Percentiles rank a stretch among this genome's conserved stretches.
phyloP scores from a whole-genome alignment of 1,140 invertebrate genomes.

The Diorhabda elongata region DNA sequence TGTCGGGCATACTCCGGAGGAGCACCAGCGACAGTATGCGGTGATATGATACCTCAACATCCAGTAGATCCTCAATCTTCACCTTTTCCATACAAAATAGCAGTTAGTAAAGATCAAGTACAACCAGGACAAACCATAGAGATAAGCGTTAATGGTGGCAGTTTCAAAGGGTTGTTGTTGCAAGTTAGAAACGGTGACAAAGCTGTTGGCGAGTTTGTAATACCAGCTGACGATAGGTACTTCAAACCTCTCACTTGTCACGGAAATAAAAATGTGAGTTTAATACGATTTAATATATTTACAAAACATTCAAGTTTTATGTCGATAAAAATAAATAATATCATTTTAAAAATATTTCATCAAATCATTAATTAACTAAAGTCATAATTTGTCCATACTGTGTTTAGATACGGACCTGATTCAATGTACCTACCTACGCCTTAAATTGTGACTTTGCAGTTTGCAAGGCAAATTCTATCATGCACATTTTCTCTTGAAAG shows the following conservation, averaged over 20 bases:
- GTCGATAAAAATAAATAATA: no score
- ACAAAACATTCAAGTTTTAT: no score
- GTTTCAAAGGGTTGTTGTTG: slow-evolving; percentile 49
- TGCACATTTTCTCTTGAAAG: no score
- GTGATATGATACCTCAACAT: slow-evolving; percentile 47
- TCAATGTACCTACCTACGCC: no score
- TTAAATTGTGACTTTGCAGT: no score
- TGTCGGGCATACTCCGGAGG: slow-evolving; percentile 39
- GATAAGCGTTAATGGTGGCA: slow-evolving; percentile 38
- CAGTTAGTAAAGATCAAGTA: slow-evolving; percentile 38
- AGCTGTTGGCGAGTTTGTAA: slow-evolving; percentile 45
- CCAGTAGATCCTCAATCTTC: slow-evolving; percentile 37
- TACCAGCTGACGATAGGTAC: slow-evolving; percentile 37
- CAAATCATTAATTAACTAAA: no score
- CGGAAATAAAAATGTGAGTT: slow-evolving; percentile 36
- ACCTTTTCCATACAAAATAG: slow-evolving; percentile 44
- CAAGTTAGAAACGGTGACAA: slow-evolving; percentile 44
- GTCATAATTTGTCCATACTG: no score
- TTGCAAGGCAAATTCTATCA: no score
- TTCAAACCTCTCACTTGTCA: slow-evolving; percentile 41
- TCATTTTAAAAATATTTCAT: no score
- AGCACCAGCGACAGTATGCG: slow-evolving; percentile 45
- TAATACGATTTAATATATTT: neutral
- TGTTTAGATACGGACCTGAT: no score
- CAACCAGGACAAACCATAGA: slow-evolving; percentile 38